Base-by-base conservation (phyloP, 2,888 invertebrate species). In the Callosobruchus maculatus region DNA sequence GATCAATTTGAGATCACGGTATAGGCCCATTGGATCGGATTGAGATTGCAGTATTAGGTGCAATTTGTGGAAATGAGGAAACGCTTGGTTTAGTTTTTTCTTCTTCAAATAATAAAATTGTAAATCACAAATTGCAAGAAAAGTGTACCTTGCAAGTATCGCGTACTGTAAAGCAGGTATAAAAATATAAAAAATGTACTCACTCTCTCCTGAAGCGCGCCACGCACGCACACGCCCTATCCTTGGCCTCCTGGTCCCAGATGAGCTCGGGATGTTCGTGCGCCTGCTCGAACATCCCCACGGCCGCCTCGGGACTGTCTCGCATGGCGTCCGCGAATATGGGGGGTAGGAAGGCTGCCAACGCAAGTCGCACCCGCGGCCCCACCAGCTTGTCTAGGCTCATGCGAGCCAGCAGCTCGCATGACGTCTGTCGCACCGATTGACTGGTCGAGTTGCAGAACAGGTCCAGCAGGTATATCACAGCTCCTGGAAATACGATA, bases 181-280 rank as follows among this genome's bases (percentile, higher is more conserved):
- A n/a, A n/a, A n/a, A n/a, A n/a, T n/a, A n/a, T n/a, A n/a, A n/a
- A n/a, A n/a, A n/a, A n/a, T n/a, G 66, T 66, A 88, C 89, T 87
- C 85, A 95, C 95, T 93, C 93, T 85, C 93, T 93, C 83, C 93
- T 91, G 74, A 95, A 89, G 74, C 90, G 90, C 0, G 91, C 89
- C 21, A 97, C 90, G 67, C 91, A 90, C 71, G 88, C 86, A 72
- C 93, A 94, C 20, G 97, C 95, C 80, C 91, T 90, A 71, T 90
- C 90, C 79, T 97, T 90, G 0, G 95, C 90, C 73, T 94, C 94
- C 83, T 97, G 97, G 85, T 96, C 96, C 99, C 99, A 99, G 84
- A 99, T 98, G 69, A 99, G 90, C 88, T 99, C 99, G 0, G 99
- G 99, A 89, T 99, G 99, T 86, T 99, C 99, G 87, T 98, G 98